phyloP scores from a whole-genome alignment of 2,888 invertebrate genomes.

The Ormyrus pomaceus region DNA sequence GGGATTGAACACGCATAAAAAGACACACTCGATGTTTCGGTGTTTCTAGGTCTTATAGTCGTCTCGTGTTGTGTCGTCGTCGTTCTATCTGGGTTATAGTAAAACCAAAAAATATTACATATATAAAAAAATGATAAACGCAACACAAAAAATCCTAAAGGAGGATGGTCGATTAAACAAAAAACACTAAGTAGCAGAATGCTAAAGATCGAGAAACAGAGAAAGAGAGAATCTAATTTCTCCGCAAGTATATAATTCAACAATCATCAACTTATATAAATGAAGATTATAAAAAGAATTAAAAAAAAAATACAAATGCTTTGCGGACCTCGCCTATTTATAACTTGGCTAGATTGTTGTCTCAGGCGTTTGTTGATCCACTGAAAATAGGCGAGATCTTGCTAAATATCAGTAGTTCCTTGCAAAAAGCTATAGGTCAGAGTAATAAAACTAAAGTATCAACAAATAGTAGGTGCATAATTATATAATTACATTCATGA shows the following conservation, averaged over 20 bases:
- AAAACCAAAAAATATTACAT: constrained; percentile 18
- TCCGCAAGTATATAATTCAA: constrained; percentile 35
- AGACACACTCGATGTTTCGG: constrained; percentile 68
- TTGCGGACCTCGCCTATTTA: constrained; percentile 24
- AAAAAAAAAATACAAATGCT: constrained; percentile 30
- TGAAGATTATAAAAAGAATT: too few species aligned
- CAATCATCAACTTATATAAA: constrained; percentile 34
- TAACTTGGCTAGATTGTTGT: constrained; percentile 8
- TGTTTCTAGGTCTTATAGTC: constrained; percentile 54
- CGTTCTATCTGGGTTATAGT: constrained; percentile 49
- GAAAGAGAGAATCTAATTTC: constrained; percentile 14
- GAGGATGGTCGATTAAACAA: constrained; percentile 23
- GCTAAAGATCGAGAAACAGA: background rate
- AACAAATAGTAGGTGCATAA: constrained; percentile 30
- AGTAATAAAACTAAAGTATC: constrained; percentile 35
- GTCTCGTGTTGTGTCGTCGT: constrained; percentile 53
- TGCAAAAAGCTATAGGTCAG: constrained; percentile 38
- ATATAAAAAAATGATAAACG: constrained; percentile 5
- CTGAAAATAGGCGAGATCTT: constrained; percentile 29
- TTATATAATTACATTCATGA: constrained; percentile 27
- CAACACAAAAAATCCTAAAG: constrained; percentile 29
- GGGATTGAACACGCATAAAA: constrained; percentile 70
- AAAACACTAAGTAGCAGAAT: background rate
- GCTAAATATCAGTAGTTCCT: constrained; percentile 46
- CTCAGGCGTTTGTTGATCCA: constrained; percentile 16